Evolutionary conservation across 2,113 vertebrate genomes (phyloP).

Genomic region (Istiophorus platypterus): DNA sequence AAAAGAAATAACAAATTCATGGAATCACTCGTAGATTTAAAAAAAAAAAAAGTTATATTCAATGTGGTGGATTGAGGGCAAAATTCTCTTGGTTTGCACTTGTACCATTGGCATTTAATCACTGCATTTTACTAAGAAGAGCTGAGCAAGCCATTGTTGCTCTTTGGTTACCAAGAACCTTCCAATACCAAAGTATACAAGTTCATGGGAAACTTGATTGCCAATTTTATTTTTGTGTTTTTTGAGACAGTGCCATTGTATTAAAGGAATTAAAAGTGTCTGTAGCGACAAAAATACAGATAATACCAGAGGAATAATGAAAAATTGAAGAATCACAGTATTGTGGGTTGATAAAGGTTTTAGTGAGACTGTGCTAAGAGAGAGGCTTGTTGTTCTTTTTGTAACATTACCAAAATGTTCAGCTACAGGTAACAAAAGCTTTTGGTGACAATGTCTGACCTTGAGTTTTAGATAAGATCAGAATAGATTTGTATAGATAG

Average conservation of each 20-base stretch:
- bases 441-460: not conserved
- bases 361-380: not conserved
- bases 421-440: not conserved
- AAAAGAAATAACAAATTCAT: slow-evolving; percentile 53
- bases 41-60: slow-evolving; percentile 30
- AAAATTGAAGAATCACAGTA: not conserved
- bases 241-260: slow-evolving; percentile 1
- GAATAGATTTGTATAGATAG: not conserved
- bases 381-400: not conserved
- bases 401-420: not conserved
- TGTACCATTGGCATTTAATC: slow-evolving; percentile 45
- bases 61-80: slow-evolving; percentile 20
- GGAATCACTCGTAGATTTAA: slow-evolving; percentile 13
- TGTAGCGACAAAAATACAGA: not conserved
- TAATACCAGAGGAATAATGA: not conserved
- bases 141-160: slow-evolving; percentile 17
- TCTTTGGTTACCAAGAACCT: slow-evolving; percentile 26
- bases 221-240: not conserved
- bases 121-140: slow-evolving; percentile 18
- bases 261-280: slow-evolving; percentile 8
- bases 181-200: slow-evolving; percentile 27
- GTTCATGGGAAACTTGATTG: not conserved
- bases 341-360: not conserved
- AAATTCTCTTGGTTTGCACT: slow-evolving; percentile 33
- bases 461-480: not conserved